Base-by-base conservation (phyloP, 2,888 invertebrate genomes). In the Trichopoda pennipes region DNA sequence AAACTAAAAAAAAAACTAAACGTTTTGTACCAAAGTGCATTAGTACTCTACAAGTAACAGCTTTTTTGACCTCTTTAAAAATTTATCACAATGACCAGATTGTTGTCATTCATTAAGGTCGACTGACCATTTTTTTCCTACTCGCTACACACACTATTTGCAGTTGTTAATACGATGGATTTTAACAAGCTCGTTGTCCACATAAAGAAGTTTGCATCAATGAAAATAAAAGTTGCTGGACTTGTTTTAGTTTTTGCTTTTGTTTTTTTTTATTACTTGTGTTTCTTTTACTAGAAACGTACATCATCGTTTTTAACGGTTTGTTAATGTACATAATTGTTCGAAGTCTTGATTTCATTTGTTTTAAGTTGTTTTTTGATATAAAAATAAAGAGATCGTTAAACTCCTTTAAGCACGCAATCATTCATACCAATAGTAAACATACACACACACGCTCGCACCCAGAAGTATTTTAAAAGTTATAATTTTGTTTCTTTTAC, bases 141-240 rank as follows among this genome's bases (percentile, higher is more conserved):
- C 63, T 63, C 14, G 16, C 23, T 32, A 12, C 16, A n/a, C 17
- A 12, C 14, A 28, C 28, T 28, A 6, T 28, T 10, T 28, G 63
- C 51, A 44, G 16, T 21, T 55, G 44, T 17, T 35, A 53, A 19
- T 58, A 17, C 16, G 16, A n/a, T 44, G 42, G 16, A 38, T n/a
- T 44, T 49, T 16, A 47, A 56, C 17, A 7, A 58, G 42, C 53
- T 44, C 16, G 21, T n/a, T 61, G 49, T 38, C 12, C 6, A 42
- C 44, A 16, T 19, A 12, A 19, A 21, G 21, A 32, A 63, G 53
- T 76, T 14, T 12, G 60, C 12, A n/a, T 38, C 23, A 81, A 81
- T 66, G 81, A 78, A 81, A 81, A 47, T 60, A 74, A 81, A 78
- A 81, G 81, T 81, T 70, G 42, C 58, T 61, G 44, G n/a, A 72